Percentiles rank a stretch among this genome's conserved stretches.
These are phyloP conservation scores for Ridgeia piscesae DNA, from an alignment of 1,140 invertebrate genomes.

Conservation along the genomic window DNA sequence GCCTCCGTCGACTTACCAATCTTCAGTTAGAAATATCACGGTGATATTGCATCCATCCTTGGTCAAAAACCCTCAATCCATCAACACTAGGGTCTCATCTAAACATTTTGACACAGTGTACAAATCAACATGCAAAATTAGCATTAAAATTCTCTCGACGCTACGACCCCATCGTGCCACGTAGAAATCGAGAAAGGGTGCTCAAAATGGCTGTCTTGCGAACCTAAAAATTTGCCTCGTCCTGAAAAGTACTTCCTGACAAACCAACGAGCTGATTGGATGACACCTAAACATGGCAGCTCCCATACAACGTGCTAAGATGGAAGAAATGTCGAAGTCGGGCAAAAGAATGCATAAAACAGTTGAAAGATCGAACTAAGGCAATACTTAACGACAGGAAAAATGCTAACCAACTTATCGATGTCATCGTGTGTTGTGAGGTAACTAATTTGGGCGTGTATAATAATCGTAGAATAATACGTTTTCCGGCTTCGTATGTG, in stretches of 20 bases:
- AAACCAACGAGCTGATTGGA: not conserved
- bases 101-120: slow-evolving; percentile 41
- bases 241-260: not conserved
- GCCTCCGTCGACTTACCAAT: not conserved
- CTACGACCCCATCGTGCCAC: not conserved
- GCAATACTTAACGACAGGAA: slow-evolving; percentile 37
- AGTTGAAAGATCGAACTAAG: slow-evolving; percentile 29
- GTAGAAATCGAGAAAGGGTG: slow-evolving; percentile 11
- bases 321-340: not conserved
- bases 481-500: slow-evolving; percentile 7
- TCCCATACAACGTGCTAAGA: not conserved
- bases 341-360: slow-evolving; percentile 14
- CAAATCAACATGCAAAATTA: slow-evolving; percentile 14
- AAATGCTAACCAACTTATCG: slow-evolving; percentile 42
- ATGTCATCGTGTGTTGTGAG: slow-evolving; percentile 31
- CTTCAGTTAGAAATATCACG: slow-evolving; percentile 46
- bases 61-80: slow-evolving; percentile 52
- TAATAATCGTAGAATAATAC: not conserved
- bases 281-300: not conserved
- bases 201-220: not conserved
- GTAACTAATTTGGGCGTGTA: not conserved
- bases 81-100: slow-evolving; percentile 44
- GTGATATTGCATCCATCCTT: slow-evolving; percentile 44
- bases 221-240: slow-evolving; percentile 9
- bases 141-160: not conserved